phyloP scores from a whole-genome alignment of 2,797 vertebrate genomes.

The Propithecus deckenii region DNA sequence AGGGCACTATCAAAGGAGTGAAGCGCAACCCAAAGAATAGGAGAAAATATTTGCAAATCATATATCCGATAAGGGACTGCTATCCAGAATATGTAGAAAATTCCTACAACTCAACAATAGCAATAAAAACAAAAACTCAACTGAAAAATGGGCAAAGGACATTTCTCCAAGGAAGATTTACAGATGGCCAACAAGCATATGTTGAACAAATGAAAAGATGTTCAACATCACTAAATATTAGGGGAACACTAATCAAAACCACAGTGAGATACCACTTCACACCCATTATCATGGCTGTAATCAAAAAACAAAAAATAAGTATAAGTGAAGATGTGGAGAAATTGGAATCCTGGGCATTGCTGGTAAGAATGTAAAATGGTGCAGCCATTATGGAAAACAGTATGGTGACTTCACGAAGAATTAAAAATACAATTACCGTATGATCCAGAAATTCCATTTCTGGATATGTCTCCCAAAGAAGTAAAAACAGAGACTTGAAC shows the following conservation, averaged over 20 bases:
- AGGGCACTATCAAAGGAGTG: background rate
- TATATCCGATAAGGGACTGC: background rate
- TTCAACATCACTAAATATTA: background rate
- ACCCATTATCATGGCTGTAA: background rate
- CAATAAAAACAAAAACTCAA: background rate
- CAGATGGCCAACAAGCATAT: background rate
- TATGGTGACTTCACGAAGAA: background rate
- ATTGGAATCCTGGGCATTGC: background rate
- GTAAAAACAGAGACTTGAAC: background rate
- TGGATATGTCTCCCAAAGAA: background rate
- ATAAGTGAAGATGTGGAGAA: background rate
- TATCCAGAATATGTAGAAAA: background rate
- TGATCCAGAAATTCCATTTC: background rate
- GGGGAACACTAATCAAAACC: background rate
- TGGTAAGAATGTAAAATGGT: background rate
- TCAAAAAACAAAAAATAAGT: background rate
- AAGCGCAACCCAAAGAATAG: background rate
- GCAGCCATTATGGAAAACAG: too few species aligned
- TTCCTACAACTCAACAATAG: background rate
- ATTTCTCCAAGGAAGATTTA: background rate
- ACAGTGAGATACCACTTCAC: background rate
- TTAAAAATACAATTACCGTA: background rate
- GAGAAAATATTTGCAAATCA: background rate
- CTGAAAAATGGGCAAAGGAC: background rate
- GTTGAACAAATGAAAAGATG: background rate